Base-by-base conservation (phyloP, 2,888 invertebrate genomes). In the Tinea pellionella region DNA sequence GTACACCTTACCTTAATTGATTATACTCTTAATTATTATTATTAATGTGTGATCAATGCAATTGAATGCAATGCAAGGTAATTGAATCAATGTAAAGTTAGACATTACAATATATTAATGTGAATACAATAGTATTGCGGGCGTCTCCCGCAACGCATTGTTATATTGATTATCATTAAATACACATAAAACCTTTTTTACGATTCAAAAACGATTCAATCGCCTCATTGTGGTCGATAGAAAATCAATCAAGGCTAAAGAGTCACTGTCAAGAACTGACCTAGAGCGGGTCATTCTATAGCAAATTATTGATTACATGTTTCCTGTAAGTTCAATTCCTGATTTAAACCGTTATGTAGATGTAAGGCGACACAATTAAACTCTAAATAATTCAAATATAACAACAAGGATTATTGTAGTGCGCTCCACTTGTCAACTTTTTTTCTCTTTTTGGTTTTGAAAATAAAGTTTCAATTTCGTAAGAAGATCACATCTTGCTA, bases 151-250 rank as follows among this genome's bases (percentile, higher is more conserved):
- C 58, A n/a, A 32, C 11, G 4, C 66, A 78, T 80, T 79, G 79
- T 77, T 63, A 63, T 66, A 13, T 61, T 64, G 74, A 77, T 79
- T 74, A 74, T 71, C 74, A 81, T 84, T 73, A 76, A 76, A 77
- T 70, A 72, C 64, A 75, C 73, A 77, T 84, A 77, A 79, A 84
- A 77, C 67, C 74, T 69, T 72, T n/a, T 79, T 78, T 73, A 78
- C 75, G 71, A 73, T 70, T 69, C 68, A 66, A 64, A 64, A 66
- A 62, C 66, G 67, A 74, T 75, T 77, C 71, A 78, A 80, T 80
- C 67, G 70, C 63, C 63, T 67, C 64, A 75, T 78, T 77, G 77
- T 77, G 64, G 63, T 61, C 59, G 32, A 57, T 57, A 57, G 18
- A 18, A 32, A 16, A 30, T 58, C 24, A 42, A 41, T 43, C 59